Evolutionary conservation across 2,113 vertebrate species (phyloP).

Genomic region (Alosa alosa): DNA sequence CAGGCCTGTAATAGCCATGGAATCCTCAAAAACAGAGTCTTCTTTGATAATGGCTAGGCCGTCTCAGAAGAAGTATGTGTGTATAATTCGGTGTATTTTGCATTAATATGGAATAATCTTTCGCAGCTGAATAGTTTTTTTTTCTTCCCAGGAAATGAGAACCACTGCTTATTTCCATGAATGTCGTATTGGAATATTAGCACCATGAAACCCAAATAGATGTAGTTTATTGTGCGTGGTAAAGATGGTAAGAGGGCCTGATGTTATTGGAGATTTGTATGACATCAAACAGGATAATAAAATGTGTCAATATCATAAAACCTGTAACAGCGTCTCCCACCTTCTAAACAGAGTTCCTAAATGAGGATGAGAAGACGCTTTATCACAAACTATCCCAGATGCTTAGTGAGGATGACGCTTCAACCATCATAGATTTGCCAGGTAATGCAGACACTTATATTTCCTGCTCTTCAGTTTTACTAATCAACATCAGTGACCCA

Average conservation of each 20-base stretch:
- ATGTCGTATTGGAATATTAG: constrained; percentile 1
- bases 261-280: constrained; percentile 7
- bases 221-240: constrained; percentile 17
- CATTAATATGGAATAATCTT: constrained; percentile 42
- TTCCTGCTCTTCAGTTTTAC: background rate
- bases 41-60: constrained; percentile 71
- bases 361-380: constrained; percentile 66
- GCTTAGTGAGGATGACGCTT: constrained; percentile 69
- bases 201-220: constrained; percentile 12
- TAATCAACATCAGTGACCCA: background rate
- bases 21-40: constrained; percentile 71
- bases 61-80: constrained; percentile 59
- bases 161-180: background rate
- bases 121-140: constrained; percentile 18
- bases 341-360: constrained; percentile 61
- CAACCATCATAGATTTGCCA: constrained; percentile 63
- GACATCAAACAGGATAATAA: constrained; percentile 2
- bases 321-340: background rate
- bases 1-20: constrained; percentile 75
- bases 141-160: constrained; percentile 10
- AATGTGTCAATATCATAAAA: constrained; percentile 44
- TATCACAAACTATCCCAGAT: constrained; percentile 69
- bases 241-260: background rate
- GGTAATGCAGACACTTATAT: constrained; percentile 62
- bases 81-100: constrained; percentile 45